phyloP scores from a whole-genome alignment of 92 coral and sea anemone genomes.

The Metridium senile region DNA sequence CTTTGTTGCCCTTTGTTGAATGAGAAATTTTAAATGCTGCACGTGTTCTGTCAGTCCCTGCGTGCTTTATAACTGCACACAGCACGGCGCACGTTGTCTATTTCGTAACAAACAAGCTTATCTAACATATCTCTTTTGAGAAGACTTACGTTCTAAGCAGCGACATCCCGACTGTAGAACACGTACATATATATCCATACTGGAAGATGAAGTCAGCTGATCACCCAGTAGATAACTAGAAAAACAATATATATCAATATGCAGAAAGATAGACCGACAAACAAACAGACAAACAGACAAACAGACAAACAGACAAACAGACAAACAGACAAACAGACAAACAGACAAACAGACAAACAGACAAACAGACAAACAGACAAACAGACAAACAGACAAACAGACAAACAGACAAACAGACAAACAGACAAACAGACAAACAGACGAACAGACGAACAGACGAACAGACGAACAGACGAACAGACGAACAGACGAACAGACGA shows the following conservation, averaged over 20 bases:
- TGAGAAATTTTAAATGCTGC: too few species aligned
- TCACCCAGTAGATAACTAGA: conserved; percentile 74
- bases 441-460: not conserved
- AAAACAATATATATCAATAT: not conserved
- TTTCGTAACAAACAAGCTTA: not conserved
- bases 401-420: not conserved
- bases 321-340: not conserved
- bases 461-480: not conserved
- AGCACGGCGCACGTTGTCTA: too few species aligned
- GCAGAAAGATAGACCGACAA: not conserved
- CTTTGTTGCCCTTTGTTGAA: too few species aligned
- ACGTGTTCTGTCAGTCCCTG: too few species aligned
- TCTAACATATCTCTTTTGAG: too few species aligned
- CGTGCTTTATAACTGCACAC: too few species aligned
- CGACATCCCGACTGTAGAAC: conserved; percentile 87
- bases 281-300: not conserved
- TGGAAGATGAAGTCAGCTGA: conserved; percentile 76
- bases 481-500: not conserved
- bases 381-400: conserved; percentile 4
- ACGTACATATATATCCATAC: conserved; percentile 87
- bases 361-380: not conserved
- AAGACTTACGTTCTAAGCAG: conserved; percentile 71
- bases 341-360: not conserved
- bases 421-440: not conserved
- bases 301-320: not conserved